Evolutionary conservation across 2,888 invertebrate genomes (phyloP), one percentile per base, ranked within the genome.

Genomic region (Copidosoma aretas): DNA sequence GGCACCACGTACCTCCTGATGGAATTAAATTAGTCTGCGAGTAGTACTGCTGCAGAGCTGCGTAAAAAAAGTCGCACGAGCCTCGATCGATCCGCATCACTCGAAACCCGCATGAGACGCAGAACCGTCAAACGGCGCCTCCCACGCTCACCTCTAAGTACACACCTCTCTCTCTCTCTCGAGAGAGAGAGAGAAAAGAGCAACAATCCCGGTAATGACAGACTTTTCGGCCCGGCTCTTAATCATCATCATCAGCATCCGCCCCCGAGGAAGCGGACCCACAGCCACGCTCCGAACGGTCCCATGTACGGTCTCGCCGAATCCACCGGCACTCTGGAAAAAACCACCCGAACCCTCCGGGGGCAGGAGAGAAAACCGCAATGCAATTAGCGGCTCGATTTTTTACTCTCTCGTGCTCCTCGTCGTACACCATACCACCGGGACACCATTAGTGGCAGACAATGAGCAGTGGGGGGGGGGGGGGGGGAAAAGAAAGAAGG

Each of bases 321-420:
- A 54, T 67, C 46, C 19, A 22, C n/a, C 43, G 58, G 3, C 32
- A 65, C 39, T 22, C 24, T 65, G 60, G 24, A 49, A 46, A 24
- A 52, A 54, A 21, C 24, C 10, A 14, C 39, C 21, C n/a, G 56
- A 52, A 60, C 63, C 60, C 60, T 64, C 57, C 58, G 10, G 21
- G 46, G 21, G 4, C 10, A 14, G 54, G 22, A 54, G 39, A 58
- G 32, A n/a, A 54, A 60, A 67, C 59, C 61, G n/a, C 62, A 64
- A 54, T 17, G 22, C 76, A 78, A 80, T 80, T 78, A 78, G 75
- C 75, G 77, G 75, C 75, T 74, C 43, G 43, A 46, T 76, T 43
- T 77, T 78, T 75, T 73, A 70, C 62, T 60, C 60, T 25, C 67
- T 56, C 51, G n/a, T n/a, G n/a, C n/a, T n/a, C 64, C 41, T 32